Percentiles rank a stretch among this genome's conserved stretches.
Evolutionary conservation across 2,113 vertebrate genomes (phyloP).

Genomic region (Microcebus jonahi): DNA sequence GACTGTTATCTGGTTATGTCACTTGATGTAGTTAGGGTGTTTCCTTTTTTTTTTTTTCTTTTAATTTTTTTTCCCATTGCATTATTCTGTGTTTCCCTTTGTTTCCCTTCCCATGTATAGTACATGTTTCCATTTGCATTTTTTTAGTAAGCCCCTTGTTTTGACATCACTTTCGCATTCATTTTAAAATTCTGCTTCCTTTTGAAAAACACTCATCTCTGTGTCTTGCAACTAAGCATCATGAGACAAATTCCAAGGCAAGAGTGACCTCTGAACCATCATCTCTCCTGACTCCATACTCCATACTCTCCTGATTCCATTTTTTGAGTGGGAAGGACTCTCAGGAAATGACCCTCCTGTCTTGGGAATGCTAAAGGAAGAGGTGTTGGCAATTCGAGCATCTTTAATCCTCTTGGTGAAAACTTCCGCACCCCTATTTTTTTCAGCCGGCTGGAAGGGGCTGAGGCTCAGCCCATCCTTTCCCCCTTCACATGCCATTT

Average conservation of each 20-base stretch:
- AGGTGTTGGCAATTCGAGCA: conserved; percentile 64
- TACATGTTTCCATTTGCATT: conserved; percentile 46
- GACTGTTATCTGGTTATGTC: conserved; percentile 57
- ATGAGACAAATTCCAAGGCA: conserved; percentile 65
- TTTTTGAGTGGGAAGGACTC: conserved; percentile 74
- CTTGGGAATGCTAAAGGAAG: conserved; percentile 72
- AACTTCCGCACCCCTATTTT: conserved; percentile 47
- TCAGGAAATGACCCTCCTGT: conserved; percentile 66
- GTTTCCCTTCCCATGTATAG: neutral
- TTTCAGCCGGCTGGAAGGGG: conserved; percentile 69
- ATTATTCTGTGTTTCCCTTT: conserved; percentile 45
- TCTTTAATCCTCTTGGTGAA: conserved; percentile 70
- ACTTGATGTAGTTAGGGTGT: conserved; percentile 64
- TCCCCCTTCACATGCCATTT: conserved; percentile 80
- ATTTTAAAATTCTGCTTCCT: neutral
- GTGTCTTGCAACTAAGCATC: conserved; percentile 68
- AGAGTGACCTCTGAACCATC: conserved; percentile 65
- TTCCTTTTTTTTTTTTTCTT: conserved; percentile 49
- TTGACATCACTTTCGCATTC: conserved; percentile 47
- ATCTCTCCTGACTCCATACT: conserved; percentile 64
- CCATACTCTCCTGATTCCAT: conserved; percentile 61
- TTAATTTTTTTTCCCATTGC: conserved; percentile 5
- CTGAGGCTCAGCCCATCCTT: conserved; percentile 62
- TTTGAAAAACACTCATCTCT: conserved; percentile 20
- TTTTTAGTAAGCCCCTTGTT: conserved; percentile 50